Evolutionary conservation across 2,797 vertebrate genomes (phyloP).

Genomic region (Erethizon dorsatum): DNA sequence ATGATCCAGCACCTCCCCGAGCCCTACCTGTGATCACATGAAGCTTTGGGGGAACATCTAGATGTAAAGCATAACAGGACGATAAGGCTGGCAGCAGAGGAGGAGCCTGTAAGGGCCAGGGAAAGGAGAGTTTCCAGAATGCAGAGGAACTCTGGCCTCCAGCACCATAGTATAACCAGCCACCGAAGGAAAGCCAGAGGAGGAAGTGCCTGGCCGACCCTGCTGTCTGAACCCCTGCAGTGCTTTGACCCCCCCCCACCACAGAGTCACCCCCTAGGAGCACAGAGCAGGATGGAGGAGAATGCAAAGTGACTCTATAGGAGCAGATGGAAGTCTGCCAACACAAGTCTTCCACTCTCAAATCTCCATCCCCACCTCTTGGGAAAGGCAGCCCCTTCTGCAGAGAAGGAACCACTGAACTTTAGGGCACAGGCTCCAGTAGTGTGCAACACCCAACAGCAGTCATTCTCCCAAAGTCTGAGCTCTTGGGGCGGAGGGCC

Average conservation of each 20-base stretch:
- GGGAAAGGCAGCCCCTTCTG: not conserved
- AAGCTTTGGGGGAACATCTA: not conserved
- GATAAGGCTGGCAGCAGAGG: not conserved
- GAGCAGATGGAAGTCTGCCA: not conserved
- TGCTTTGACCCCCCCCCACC: too few relatives aligned
- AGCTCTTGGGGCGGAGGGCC: not conserved
- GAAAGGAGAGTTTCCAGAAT: constrained; percentile 14
- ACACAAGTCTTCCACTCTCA: not conserved
- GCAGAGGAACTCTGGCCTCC: not conserved
- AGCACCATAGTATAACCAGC: not conserved
- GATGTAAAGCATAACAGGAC: not conserved
- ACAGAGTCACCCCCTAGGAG: not conserved
- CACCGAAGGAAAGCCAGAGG: not conserved
- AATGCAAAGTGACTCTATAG: not conserved
- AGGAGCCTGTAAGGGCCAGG: not conserved
- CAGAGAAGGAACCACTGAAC: not conserved
- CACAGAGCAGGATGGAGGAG: not conserved
- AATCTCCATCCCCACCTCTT: not conserved
- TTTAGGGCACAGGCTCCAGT: not conserved
- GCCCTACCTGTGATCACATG: not conserved
- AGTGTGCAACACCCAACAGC: not conserved
- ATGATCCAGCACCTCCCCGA: not conserved
- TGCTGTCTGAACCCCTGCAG: not conserved
- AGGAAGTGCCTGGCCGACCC: not conserved
- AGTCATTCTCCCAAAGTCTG: not conserved